These are phyloP conservation scores for Drosophila paranaensis DNA, from an alignment of 2,888 invertebrate genomes.

Conservation along the genomic window DNA sequence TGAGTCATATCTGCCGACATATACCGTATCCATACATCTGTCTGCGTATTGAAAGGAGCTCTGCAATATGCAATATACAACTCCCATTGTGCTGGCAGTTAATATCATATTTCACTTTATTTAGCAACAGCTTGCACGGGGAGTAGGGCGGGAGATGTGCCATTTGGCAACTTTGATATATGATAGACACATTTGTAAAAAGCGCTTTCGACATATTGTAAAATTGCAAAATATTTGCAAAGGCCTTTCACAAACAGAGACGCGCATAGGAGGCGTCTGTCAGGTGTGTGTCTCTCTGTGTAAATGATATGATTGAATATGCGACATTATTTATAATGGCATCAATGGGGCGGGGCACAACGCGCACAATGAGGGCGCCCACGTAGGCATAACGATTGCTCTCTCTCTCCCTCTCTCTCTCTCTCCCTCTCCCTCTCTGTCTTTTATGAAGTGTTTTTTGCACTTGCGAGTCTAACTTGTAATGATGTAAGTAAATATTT, in stretches of 20 bases:
- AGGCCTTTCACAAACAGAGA: slow-evolving; percentile 13
- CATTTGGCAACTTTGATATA: slow-evolving; percentile 54
- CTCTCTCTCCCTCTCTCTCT: neutral
- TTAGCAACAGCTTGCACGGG: slow-evolving; percentile 35
- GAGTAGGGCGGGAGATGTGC: neutral
- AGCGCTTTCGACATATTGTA: slow-evolving; percentile 39
- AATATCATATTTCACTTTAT: slow-evolving; percentile 59
- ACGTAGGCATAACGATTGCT: neutral
- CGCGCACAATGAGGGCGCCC: neutral
- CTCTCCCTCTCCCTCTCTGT: neutral
- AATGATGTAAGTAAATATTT: neutral
- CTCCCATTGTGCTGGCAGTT: slow-evolving; percentile 17
- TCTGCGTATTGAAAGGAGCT: neutral
- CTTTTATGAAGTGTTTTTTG: neutral
- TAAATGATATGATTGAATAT: slow-evolving; percentile 57
- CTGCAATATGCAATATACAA: slow-evolving; percentile 19
- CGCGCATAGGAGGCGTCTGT: slow-evolving; percentile 23
- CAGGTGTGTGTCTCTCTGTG: slow-evolving; percentile 20
- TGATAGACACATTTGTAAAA: slow-evolving; percentile 54
- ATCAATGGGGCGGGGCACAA: neutral
- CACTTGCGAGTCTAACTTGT: neutral
- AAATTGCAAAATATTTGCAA: slow-evolving; percentile 44
- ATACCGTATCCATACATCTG: neutral
- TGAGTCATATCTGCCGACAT: slow-evolving; percentile 10
- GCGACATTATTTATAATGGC: slow-evolving; percentile 42